A percentile compares a stretch with the other conserved stretches of the same genome.
These are phyloP conservation scores for Caenorhabditis japonica DNA, from an alignment of 2,888 invertebrate species.

Conservation along the genomic window DNA sequence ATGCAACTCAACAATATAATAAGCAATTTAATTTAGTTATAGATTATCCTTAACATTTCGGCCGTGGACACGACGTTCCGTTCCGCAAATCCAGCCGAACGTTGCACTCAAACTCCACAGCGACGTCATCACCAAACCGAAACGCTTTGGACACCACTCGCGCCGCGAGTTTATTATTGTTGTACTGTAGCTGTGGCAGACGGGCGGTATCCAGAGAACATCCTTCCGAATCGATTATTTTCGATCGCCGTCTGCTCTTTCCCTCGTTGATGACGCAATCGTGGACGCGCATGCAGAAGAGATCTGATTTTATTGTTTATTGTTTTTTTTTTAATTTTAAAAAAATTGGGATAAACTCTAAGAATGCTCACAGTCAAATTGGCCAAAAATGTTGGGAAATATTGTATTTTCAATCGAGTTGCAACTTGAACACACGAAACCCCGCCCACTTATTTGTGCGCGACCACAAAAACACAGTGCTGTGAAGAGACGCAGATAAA, in stretches of 20 bases:
- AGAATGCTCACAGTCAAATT: no score
- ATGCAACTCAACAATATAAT: slow-evolving; percentile 29
- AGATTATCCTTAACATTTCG: slow-evolving; percentile 32
- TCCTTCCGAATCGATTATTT: slow-evolving; percentile 60
- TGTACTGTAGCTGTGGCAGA: slow-evolving; percentile 74
- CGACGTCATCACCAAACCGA: slow-evolving; percentile 75
- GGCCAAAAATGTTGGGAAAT: no score
- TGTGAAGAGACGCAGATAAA: no score
- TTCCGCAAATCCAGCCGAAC: slow-evolving; percentile 73
- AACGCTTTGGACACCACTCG: slow-evolving; percentile 77
- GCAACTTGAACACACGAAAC: no score
- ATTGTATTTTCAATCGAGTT: no score
- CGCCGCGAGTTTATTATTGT: slow-evolving; percentile 67
- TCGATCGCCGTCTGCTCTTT: slow-evolving; percentile 58
- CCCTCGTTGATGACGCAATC: slow-evolving; percentile 76
- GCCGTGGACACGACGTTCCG: slow-evolving; percentile 63
- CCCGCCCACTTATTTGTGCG: no score
- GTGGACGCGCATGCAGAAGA: slow-evolving; percentile 77
- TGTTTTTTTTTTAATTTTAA: no score
- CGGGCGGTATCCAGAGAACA: slow-evolving; percentile 75
- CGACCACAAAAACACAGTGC: no score
- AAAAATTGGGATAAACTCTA: no score
- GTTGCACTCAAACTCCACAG: slow-evolving; percentile 77
- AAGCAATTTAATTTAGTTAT: no score
- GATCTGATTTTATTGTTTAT: no score